These are phyloP conservation scores for Centropyge bicolor DNA, from an alignment of 2,797 vertebrate species.

Conservation along the genomic window DNA sequence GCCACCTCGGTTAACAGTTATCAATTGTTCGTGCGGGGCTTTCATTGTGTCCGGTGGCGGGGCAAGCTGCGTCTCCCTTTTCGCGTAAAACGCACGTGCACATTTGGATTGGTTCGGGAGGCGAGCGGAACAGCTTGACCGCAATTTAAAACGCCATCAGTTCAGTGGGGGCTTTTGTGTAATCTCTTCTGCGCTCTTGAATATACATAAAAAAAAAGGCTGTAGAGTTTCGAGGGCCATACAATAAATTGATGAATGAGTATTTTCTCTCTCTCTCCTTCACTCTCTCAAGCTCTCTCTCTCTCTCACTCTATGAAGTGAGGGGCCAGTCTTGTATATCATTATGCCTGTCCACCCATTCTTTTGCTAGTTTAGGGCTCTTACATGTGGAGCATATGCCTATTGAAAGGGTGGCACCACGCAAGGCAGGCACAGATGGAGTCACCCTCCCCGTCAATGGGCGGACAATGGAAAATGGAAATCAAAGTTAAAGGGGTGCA, in stretches of 20 bases:
- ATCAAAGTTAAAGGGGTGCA: slow-evolving; percentile 90
- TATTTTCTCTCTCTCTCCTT: slow-evolving; percentile 62
- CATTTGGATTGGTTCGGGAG: slow-evolving; percentile 78
- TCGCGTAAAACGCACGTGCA: slow-evolving; percentile 69
- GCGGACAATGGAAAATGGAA: slow-evolving; percentile 88
- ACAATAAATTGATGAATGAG: slow-evolving; percentile 87
- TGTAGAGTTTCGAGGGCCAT: slow-evolving; percentile 74
- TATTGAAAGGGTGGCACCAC: slow-evolving; percentile 88
- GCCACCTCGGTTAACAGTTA: slow-evolving; percentile 75
- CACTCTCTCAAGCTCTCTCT: slow-evolving; percentile 29
- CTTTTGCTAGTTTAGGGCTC: slow-evolving; percentile 83
- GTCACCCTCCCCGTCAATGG: slow-evolving; percentile 87
- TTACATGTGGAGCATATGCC: slow-evolving; percentile 88
- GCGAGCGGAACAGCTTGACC: slow-evolving; percentile 83
- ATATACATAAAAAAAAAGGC: slow-evolving; percentile 87
- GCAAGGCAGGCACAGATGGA: slow-evolving; percentile 93
- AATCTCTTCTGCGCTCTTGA: slow-evolving; percentile 83
- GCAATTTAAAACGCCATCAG: slow-evolving; percentile 85
- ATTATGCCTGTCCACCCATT: slow-evolving; percentile 81
- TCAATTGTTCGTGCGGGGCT: slow-evolving; percentile 71
- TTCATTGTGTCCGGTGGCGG: slow-evolving; percentile 56
- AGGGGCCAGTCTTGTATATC: slow-evolving; percentile 80
- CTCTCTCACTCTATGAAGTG: slow-evolving; percentile 61
- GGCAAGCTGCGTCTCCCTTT: slow-evolving; percentile 66
- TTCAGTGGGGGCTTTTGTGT: slow-evolving; percentile 81